These are phyloP conservation scores for Rhodinocichla rosea DNA, from an alignment of 2,113 vertebrate genomes.

Conservation along the genomic window DNA sequence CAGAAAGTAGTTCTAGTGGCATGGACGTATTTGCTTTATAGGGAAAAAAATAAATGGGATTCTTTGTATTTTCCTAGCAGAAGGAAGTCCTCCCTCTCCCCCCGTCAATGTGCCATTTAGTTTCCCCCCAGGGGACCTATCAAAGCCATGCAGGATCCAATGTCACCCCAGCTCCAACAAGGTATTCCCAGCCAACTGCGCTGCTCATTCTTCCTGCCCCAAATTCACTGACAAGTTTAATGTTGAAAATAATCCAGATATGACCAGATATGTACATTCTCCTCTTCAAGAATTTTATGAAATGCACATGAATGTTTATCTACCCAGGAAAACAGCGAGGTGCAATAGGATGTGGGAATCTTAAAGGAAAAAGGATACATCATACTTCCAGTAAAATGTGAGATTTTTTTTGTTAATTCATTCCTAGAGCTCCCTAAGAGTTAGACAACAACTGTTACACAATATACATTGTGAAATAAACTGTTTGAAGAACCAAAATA, in stretches of 20 bases:
- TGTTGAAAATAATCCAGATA: neutral
- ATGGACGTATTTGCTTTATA: neutral
- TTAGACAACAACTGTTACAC: neutral
- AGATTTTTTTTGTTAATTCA: neutral
- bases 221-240: neutral
- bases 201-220: neutral
- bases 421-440: neutral
- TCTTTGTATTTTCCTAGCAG: neutral
- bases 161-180: neutral
- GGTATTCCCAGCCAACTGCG: neutral
- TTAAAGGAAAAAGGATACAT: neutral
- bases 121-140: neutral
- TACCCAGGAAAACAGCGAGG: neutral
- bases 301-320: neutral
- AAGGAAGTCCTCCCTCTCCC: accelerated
- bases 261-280: neutral
- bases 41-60: neutral
- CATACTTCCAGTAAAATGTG: neutral
- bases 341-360: neutral
- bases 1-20: neutral
- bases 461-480: neutral
- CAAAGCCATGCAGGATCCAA: neutral
- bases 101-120: neutral
- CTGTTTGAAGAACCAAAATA: neutral
- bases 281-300: neutral